Base-by-base conservation (phyloP, 2,113 vertebrate species). In the Capra hircus region DNA sequence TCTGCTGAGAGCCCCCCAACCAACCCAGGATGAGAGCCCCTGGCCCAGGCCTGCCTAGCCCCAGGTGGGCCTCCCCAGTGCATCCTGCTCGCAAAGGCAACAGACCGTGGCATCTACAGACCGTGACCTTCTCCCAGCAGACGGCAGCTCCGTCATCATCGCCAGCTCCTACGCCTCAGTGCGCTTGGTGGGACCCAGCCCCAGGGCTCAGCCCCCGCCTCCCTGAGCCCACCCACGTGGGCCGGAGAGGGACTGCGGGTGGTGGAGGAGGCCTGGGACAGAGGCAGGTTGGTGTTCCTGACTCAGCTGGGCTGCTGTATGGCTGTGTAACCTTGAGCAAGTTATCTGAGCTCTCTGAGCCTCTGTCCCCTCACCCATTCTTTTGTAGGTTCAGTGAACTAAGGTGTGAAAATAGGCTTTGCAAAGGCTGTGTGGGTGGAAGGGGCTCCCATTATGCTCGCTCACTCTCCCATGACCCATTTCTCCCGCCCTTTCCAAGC, bases 101-200 rank as follows among this genome's bases (percentile, higher is more conserved):
- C 57, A 93, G 94, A 97, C 96, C 74, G 0, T 91, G 93, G 74
- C 33, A 1, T 60, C 82, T 77, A 80, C 88, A 95, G 95, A 97
- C 94, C 91, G 30, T 95, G 83, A 97, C 94, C 82, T 78, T 40
- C 90, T 97, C 82, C 85, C 77, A 9, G 93, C 71, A 96, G 91
- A 93, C 36, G 1, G 57, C 92, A 94, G 86, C 88, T 98, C 97
- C 55, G 16, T 89, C 93, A 60, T 86, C 91, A 90, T 50, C 0
- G 2, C 62, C 74, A 59, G 45, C 67, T 84, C 74, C 74, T 94
- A 93, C 0, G 82, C 93, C 86, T 97, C 89, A 19, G 86, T 93
- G 96, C 30, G 0, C 71, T 80, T 64, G 90, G 88, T 0, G 14
- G 67, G 93, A 36, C 83, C 59, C 84, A 92, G 92, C 25, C 33